Evolutionary conservation across 2,113 vertebrate genomes (phyloP), one percentile per base, ranked within the genome.

Genomic region (Lepus timidus): DNA sequence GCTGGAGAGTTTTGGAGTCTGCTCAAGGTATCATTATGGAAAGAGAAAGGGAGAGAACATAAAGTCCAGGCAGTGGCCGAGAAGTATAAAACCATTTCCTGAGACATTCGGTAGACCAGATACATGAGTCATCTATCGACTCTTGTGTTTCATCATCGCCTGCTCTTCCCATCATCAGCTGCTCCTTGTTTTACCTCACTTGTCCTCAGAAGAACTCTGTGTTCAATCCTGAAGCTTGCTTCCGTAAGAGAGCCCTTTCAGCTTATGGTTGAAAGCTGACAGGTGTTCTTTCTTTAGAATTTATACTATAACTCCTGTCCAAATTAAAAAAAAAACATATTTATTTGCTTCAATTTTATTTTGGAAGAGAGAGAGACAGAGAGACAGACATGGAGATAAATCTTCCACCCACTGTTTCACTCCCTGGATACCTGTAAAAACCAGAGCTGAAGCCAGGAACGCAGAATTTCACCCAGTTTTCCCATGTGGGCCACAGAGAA

Each of bases 271-370:
- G 67, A 76, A 71, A 78, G 67, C 55, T 82, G 49, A 39, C 13
- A 67, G 27, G 27, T 86, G 31, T 64, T 73, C 87, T 73, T 95
- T 93, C 31, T 93, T 29, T 82, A 44, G 49, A n/a, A 58, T 68
- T 89, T n/a, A 39, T 68, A 29, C 73, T n/a, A 16, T 31, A 4
- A 58, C 55, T 58, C 55, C 55, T 58, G 55, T 20, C 13, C 12
- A 58, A 19, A 20, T 36, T 36, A 36, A 36, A 36, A 36, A 36
- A 36, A 36, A 55, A 55, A 17, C 12, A 55, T 9, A 55, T 55
- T 55, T 58, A 58, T 4, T 58, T 58, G 19, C 55, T 58, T 58
- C 14, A 58, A 58, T 58, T 58, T 17, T 58, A 58, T 58, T 58
- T 58, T 58, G 55, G 55, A 20, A 58, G 55, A 19, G 55, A 20